Conservation (phyloP, 2,888 invertebrate species). For the Drosophila rubida region DNA sequence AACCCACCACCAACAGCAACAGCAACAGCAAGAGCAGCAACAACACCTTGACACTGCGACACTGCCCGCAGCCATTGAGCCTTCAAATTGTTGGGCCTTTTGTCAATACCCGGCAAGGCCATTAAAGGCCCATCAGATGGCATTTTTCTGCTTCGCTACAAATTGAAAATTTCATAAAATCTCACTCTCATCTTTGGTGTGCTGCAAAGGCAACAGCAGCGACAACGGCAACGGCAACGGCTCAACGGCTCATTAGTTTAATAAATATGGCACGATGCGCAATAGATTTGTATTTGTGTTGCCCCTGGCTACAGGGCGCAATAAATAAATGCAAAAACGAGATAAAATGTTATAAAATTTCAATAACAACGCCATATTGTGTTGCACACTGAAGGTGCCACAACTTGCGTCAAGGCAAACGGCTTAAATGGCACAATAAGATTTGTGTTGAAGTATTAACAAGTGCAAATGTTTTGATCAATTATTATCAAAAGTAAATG, state of each 20-base stretch:
- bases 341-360: neutral
- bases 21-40: conserved; percentile 8
- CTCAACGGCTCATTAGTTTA: conserved; percentile 61
- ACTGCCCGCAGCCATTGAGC: conserved; percentile 49
- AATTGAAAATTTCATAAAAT: conserved; percentile 65
- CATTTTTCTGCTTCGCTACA: conserved; percentile 64
- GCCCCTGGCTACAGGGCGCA: neutral
- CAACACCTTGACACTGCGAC: conserved; percentile 37
- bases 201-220: conserved; percentile 29
- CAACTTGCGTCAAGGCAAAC: too few relatives aligned
- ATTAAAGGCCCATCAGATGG: conserved; percentile 57
- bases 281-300: conserved; percentile 29
- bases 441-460: too few relatives aligned
- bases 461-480: too few relatives aligned
- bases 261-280: conserved; percentile 44
- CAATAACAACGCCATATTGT: neutral
- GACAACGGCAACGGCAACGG: conserved; percentile 47
- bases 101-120: conserved; percentile 47
- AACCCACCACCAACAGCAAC: conserved; percentile 10
- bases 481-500: too few relatives aligned
- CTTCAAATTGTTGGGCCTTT: conserved; percentile 52
- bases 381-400: neutral
- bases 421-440: too few relatives aligned
- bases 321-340: neutral
- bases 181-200: conserved; percentile 15